Evolutionary conservation across 2,797 vertebrate genomes (phyloP).

Genomic region (Champsocephalus gunnari): DNA sequence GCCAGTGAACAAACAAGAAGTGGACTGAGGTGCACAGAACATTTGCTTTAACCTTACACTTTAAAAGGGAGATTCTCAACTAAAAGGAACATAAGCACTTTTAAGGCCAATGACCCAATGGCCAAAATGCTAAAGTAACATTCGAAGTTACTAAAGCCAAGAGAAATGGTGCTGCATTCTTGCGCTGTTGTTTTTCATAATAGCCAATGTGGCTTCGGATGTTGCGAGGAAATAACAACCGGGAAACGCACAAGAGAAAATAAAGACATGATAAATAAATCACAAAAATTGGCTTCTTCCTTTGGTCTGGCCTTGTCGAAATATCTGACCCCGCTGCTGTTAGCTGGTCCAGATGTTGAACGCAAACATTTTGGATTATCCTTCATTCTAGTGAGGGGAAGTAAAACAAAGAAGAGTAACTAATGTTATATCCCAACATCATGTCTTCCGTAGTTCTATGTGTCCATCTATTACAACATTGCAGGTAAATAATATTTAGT

Average conservation of each 20-base stretch:
- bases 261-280: conserved; percentile 74
- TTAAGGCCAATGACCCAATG: conserved; percentile 6
- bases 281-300: conserved; percentile 65
- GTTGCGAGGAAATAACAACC: conserved; percentile 57
- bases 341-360: conserved; percentile 70
- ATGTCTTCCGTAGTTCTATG: conserved; percentile 25
- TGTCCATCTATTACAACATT: conserved; percentile 27
- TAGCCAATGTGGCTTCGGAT: conserved; percentile 50
- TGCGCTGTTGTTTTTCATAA: conserved; percentile 51
- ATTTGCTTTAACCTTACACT: not conserved
- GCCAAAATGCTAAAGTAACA: conserved; percentile 27
- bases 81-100: not conserved
- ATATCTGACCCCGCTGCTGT: conserved; percentile 52
- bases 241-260: conserved; percentile 65
- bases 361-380: conserved; percentile 36
- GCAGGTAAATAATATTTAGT: conserved; percentile 27
- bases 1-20: conserved; percentile 59
- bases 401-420: conserved; percentile 53
- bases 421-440: conserved; percentile 32
- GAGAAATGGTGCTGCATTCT: conserved; percentile 48
- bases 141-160: conserved; percentile 20
- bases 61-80: not conserved
- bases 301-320: conserved; percentile 55
- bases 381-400: conserved; percentile 40
- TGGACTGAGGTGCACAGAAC: conserved; percentile 17